phyloP scores from a whole-genome alignment of 2,888 invertebrate genomes.

The Acanthopleura granulata region DNA sequence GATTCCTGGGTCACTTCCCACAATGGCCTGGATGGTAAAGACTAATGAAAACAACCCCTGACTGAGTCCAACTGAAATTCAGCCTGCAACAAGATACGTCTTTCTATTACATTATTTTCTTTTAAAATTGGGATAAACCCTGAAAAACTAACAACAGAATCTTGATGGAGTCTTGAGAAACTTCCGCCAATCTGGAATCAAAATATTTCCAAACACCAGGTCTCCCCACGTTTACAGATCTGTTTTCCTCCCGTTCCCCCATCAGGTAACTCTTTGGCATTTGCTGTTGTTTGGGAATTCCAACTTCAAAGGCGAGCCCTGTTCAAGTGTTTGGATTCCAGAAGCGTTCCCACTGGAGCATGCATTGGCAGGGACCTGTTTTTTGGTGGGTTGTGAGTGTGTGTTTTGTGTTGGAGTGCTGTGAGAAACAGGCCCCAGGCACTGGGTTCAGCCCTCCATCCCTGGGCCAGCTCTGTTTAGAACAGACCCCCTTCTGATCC shows the following conservation, averaged over 20 bases:
- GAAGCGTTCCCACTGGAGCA: slow-evolving; percentile 1
- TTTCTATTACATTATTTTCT: slow-evolving; percentile 13
- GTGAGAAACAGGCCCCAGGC: not conserved
- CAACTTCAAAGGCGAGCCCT: slow-evolving; percentile 3
- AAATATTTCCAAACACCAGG: slow-evolving; percentile 12
- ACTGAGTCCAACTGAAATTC: not conserved
- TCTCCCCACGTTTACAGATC: not conserved
- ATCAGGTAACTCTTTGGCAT: slow-evolving; percentile 17
- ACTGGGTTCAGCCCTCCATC: not conserved
- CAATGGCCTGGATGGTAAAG: no score
- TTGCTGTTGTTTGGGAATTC: slow-evolving; percentile 16
- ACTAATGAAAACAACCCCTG: no score
- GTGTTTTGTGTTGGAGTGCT: not conserved
- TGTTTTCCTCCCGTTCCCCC: not conserved
- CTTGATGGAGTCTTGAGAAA: not conserved
- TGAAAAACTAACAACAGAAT: slow-evolving; percentile 4
- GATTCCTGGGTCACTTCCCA: no score
- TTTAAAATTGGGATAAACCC: slow-evolving; percentile 8
- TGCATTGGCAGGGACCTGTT: not conserved
- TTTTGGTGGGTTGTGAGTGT: not conserved
- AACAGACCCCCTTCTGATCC: no score
- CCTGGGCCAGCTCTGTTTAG: not conserved
- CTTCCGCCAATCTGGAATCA: slow-evolving; percentile 16
- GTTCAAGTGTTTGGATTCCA: slow-evolving; percentile 19
- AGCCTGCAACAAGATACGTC: not conserved